These are phyloP conservation scores for Leptinotarsa rubiginosa DNA, from an alignment of 2,888 invertebrate species.

Conservation along the genomic window DNA sequence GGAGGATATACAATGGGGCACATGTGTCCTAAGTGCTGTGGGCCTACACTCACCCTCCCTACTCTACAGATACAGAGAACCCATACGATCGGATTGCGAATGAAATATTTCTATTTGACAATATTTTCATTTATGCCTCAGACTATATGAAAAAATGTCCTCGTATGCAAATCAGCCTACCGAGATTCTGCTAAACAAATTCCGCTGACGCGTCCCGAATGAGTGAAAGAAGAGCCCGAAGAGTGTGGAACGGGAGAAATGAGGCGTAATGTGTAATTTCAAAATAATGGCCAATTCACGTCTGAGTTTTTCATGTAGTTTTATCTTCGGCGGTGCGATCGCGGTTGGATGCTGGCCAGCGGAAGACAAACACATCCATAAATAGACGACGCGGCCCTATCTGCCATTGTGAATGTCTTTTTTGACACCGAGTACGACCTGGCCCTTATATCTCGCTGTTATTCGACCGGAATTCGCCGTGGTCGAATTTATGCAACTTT, in stretches of 20 bases:
- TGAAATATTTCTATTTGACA: too few species aligned
- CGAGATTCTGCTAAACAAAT: background rate
- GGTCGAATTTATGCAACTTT: constrained; percentile 3
- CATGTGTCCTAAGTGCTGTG: too few species aligned
- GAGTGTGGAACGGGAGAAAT: constrained; percentile 38
- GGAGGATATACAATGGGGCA: too few species aligned
- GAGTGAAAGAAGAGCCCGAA: constrained; percentile 11
- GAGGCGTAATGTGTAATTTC: constrained; percentile 48
- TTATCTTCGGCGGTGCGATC: constrained; percentile 48
- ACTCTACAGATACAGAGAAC: too few species aligned
- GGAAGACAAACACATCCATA: constrained; percentile 61
- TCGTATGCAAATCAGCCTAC: background rate
- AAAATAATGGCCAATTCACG: constrained; percentile 50
- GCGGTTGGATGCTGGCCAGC: constrained; percentile 58
- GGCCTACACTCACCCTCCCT: too few species aligned
- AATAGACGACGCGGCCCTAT: constrained; percentile 58
- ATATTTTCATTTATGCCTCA: background rate
- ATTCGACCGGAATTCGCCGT: constrained; percentile 1
- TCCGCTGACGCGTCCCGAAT: constrained; percentile 40
- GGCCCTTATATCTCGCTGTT: constrained; percentile 17
- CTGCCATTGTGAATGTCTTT: constrained; percentile 57
- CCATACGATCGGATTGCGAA: too few species aligned
- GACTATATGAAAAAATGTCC: background rate
- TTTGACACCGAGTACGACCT: constrained; percentile 51
- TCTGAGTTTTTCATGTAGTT: constrained; percentile 45